These are phyloP conservation scores for Erpobdella octoculata DNA, from an alignment of 2,888 invertebrate genomes.

Conservation along the genomic window DNA sequence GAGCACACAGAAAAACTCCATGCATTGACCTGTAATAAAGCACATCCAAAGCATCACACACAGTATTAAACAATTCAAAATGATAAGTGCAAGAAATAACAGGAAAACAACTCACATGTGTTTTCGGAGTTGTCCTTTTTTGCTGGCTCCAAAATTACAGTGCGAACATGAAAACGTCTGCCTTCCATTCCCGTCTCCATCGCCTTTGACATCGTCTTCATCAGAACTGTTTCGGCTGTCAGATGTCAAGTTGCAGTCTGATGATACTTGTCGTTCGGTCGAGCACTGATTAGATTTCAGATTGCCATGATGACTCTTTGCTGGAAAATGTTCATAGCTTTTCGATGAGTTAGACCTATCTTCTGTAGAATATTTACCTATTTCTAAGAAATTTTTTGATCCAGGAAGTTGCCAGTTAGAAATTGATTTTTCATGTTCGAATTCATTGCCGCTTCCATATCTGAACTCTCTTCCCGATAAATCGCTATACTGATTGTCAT, in stretches of 20 bases:
- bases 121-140: slow-evolving; percentile 45
- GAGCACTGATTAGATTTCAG: neutral
- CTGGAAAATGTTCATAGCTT: slow-evolving; percentile 7
- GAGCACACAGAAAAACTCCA: slow-evolving; percentile 43
- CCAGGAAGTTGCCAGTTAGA: slow-evolving; percentile 2
- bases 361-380: slow-evolving; percentile 22
- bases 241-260: neutral
- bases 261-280: neutral
- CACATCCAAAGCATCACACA: neutral
- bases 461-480: neutral
- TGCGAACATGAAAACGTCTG: slow-evolving; percentile 38
- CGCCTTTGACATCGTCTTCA: slow-evolving; percentile 16
- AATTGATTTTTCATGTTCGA: slow-evolving; percentile 8
- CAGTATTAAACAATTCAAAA: neutral
- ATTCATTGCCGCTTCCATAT: neutral
- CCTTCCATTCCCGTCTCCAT: slow-evolving; percentile 26
- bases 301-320: neutral
- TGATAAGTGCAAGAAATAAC: neutral
- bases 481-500: slow-evolving; percentile 5
- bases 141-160: slow-evolving; percentile 45
- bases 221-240: slow-evolving; percentile 17
- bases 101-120: slow-evolving; percentile 39
- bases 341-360: slow-evolving; percentile 11
- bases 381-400: slow-evolving; percentile 24
- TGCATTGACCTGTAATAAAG: slow-evolving; percentile 29